Percentiles rank a stretch among this genome's conserved stretches.
Conservation (phyloP, 2,113 vertebrate species). For the Anseranas semipalmata region DNA sequence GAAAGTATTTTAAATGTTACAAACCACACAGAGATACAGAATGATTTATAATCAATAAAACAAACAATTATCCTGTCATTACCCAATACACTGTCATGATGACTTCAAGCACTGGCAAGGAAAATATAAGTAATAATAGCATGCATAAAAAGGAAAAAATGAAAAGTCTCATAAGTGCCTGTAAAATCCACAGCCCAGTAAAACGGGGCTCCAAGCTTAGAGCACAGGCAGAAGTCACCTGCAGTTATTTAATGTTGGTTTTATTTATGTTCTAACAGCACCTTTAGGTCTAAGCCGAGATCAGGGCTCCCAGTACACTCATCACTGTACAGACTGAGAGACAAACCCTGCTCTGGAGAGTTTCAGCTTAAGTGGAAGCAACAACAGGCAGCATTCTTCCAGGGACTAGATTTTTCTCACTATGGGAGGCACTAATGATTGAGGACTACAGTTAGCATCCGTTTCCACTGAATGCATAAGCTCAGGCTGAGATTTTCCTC, state of each 20-base stretch:
- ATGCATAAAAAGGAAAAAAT: background rate
- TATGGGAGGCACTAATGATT: background rate
- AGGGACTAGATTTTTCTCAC: background rate
- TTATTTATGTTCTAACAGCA: background rate
- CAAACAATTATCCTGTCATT: slow-evolving; percentile 77
- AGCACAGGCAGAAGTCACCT: background rate
- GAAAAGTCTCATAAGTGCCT: background rate
- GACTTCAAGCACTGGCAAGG: slow-evolving; percentile 8
- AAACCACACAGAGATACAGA: slow-evolving; percentile 62
- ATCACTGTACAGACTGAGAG: background rate
- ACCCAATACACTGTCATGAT: slow-evolving; percentile 38
- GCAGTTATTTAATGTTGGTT: background rate
- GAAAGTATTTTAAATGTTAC: slow-evolving; percentile 45
- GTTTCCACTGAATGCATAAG: background rate
- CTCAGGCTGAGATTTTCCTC: background rate
- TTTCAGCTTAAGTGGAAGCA: background rate
- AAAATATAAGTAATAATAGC: slow-evolving; percentile 35
- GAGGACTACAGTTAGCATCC: background rate
- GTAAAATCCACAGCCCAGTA: background rate
- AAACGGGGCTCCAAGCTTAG: background rate
- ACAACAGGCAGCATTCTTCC: background rate
- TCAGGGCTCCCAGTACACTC: background rate
- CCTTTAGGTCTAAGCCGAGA: background rate
- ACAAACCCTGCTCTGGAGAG: background rate
- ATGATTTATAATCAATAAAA: slow-evolving; percentile 73